Conservation (phyloP, 2,113 vertebrate genomes). For the Irena cyanogastra region DNA sequence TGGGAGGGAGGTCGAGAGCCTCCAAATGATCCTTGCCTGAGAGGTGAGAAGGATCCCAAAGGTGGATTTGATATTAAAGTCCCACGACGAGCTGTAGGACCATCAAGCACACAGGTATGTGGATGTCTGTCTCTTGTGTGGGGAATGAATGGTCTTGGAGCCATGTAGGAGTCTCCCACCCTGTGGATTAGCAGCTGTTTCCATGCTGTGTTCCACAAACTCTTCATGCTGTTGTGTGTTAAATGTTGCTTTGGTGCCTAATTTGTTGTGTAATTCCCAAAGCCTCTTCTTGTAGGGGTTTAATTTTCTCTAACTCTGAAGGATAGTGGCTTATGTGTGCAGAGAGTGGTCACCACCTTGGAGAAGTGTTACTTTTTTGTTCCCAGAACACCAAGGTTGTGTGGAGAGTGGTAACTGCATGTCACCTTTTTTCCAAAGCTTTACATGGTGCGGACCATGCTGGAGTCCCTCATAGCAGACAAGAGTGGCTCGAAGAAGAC, state of each 20-base stretch:
- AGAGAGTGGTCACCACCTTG: background rate
- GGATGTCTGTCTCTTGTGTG: background rate
- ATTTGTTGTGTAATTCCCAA: background rate
- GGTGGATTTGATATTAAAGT: slow-evolving; percentile 99
- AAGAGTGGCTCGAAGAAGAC: slow-evolving; percentile 99
- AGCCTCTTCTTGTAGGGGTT: background rate
- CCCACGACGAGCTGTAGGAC: slow-evolving; percentile 93
- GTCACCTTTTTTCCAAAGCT: slow-evolving; percentile 73
- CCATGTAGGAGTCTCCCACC: background rate
- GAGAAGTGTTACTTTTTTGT: background rate
- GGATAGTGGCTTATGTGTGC: background rate
- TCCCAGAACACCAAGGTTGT: background rate
- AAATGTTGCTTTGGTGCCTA: background rate
- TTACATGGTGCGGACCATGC: slow-evolving; percentile 98
- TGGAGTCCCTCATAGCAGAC: slow-evolving; percentile 96
- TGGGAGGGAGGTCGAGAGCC: slow-evolving; percentile 96
- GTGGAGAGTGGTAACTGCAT: background rate
- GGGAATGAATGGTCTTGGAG: background rate
- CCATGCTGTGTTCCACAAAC: background rate
- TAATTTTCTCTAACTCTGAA: background rate
- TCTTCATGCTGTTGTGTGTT: background rate
- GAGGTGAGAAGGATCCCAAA: slow-evolving; percentile 98
- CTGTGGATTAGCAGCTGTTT: background rate
- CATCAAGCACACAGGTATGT: slow-evolving; percentile 94
- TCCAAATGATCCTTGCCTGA: slow-evolving; percentile 94